Evolutionary conservation across 2,113 vertebrate species (phyloP).

Genomic region (human (Homo sapiens)): GRCh38 chr11:8616501-8617000

Average conservation of each 20-base stretch:
- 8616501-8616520: neutral
- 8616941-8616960: neutral
- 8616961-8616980: neutral
- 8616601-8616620: neutral
- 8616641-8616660: neutral
- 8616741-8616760: neutral
- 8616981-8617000: neutral
- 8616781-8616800: neutral
- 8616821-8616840: neutral
- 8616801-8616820: neutral
- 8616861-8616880: neutral
- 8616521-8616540: neutral
- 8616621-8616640: neutral
- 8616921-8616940: neutral
- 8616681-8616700: neutral
- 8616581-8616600: neutral
- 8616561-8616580: neutral
- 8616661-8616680: neutral
- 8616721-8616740: neutral
- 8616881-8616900: constrained; percentile 60
- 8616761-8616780: neutral
- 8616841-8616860: neutral
- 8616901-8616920: neutral
- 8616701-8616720: neutral
- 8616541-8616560: neutral